Evolutionary conservation across 2,888 invertebrate genomes (phyloP).

Genomic region (Drosophila greeni): DNA sequence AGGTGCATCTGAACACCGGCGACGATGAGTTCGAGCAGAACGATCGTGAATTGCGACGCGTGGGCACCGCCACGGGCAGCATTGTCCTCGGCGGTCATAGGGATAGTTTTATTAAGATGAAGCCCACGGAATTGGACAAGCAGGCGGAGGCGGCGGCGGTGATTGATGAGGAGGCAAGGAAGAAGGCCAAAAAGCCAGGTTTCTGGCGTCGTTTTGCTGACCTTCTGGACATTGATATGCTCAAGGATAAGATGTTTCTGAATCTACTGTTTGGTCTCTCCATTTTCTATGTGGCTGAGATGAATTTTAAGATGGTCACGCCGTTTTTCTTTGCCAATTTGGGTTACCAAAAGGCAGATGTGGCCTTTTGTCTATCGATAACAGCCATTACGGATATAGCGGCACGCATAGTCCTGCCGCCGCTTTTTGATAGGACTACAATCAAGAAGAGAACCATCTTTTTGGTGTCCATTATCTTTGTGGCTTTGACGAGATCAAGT

Average conservation of each 20-base stretch:
- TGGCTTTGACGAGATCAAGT: conserved; percentile 87
- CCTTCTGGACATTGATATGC: conserved; percentile 85
- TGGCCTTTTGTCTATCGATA: conserved; percentile 86
- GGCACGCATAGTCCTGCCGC: conserved; percentile 86
- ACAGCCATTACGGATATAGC: conserved; percentile 87
- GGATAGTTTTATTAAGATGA: conserved; percentile 79
- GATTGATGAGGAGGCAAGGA: conserved; percentile 53
- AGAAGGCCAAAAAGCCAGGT: conserved; percentile 75
- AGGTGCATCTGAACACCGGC: conserved; percentile 83
- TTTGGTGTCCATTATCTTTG: conserved; percentile 85
- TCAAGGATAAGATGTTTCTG: conserved; percentile 86
- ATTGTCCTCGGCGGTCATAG: conserved; percentile 70
- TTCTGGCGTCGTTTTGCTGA: conserved; percentile 82
- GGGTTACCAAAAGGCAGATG: conserved; percentile 83
- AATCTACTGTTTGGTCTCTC: conserved; percentile 86
- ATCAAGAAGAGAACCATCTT: conserved; percentile 86
- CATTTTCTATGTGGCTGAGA: conserved; percentile 86
- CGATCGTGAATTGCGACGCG: conserved; percentile 77
- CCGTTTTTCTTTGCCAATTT: conserved; percentile 84
- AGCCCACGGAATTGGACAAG: conserved; percentile 74
- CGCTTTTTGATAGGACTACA: conserved; percentile 85
- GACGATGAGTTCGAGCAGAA: conserved; percentile 78
- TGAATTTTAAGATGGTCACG: conserved; percentile 87
- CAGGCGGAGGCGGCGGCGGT: conserved; percentile 52
- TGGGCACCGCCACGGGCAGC: conserved; percentile 76